phyloP scores from a whole-genome alignment of 2,797 vertebrate genomes.

The Propithecus perrieri region DNA sequence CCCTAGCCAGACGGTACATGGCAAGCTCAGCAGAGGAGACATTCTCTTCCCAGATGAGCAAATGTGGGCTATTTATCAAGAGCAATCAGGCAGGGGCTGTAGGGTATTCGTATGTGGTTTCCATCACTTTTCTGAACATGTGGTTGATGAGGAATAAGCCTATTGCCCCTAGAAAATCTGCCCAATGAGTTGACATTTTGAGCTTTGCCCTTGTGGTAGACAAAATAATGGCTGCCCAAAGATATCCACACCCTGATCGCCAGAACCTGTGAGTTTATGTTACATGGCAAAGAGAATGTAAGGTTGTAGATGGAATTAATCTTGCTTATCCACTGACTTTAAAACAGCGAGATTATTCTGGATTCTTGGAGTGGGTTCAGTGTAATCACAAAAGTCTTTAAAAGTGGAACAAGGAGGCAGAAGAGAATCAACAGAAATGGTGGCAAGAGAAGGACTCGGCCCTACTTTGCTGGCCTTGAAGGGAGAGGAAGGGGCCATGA shows the following conservation, averaged over 20 bases:
- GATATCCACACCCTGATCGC: neutral
- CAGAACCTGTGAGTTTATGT: neutral
- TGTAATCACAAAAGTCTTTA: neutral
- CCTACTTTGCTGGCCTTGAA: neutral
- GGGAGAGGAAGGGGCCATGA: neutral
- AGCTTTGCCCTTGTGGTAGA: neutral
- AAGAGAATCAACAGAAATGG: neutral
- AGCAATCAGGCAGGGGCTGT: neutral
- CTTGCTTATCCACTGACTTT: neutral
- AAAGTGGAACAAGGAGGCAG: neutral
- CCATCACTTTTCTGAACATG: neutral
- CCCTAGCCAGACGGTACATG: neutral
- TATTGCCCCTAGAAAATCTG: neutral
- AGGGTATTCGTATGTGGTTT: neutral
- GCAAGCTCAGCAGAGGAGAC: neutral
- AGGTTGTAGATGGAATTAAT: neutral
- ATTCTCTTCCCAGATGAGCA: neutral
- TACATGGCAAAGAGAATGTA: neutral
- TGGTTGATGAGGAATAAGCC: neutral
- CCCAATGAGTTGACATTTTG: neutral
- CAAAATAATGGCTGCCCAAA: neutral
- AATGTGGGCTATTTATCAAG: neutral
- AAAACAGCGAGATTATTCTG: neutral
- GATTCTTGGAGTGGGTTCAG: neutral
- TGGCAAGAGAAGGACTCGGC: neutral